These are phyloP conservation scores for Odontamblyopus lacepedii DNA, from an alignment of 2,797 vertebrate species.

Conservation along the genomic window DNA sequence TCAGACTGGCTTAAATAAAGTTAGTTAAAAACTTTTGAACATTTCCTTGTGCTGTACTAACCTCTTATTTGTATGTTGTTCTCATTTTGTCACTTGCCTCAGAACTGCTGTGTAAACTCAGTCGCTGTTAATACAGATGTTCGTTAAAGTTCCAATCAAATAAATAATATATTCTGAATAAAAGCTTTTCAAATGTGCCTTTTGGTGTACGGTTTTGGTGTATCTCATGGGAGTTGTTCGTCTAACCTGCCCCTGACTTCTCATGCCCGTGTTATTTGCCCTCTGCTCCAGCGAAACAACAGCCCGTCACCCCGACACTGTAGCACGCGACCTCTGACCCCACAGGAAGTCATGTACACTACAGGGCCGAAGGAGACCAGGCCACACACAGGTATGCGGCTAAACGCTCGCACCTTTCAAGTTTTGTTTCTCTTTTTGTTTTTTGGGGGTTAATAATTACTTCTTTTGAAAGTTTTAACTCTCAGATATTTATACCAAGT, in stretches of 20 bases:
- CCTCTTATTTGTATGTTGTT: no score
- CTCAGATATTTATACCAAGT: no score
- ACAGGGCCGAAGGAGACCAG: not conserved
- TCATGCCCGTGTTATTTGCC: constrained; percentile 1
- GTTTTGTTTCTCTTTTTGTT: not conserved
- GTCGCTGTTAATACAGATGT: no score
- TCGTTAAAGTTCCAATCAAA: no score
- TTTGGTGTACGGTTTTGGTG: not conserved
- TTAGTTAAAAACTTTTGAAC: no score
- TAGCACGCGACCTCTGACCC: constrained; percentile 8
- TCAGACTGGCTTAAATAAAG: no score
- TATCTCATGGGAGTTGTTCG: not conserved
- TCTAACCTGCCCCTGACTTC: not conserved
- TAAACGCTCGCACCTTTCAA: not conserved
- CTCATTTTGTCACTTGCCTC: no score
- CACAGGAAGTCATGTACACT: constrained; percentile 13
- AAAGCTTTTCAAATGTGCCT: not conserved
- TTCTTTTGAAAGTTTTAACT: no score
- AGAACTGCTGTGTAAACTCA: no score
- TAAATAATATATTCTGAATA: not conserved
- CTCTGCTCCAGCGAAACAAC: not conserved
- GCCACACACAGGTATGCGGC: not conserved
- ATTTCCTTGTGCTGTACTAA: no score
- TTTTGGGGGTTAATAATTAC: not conserved
- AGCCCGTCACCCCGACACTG: constrained; percentile 6